phyloP scores from a whole-genome alignment of 2,113 vertebrate genomes.

The Rhinogobius similis region DNA sequence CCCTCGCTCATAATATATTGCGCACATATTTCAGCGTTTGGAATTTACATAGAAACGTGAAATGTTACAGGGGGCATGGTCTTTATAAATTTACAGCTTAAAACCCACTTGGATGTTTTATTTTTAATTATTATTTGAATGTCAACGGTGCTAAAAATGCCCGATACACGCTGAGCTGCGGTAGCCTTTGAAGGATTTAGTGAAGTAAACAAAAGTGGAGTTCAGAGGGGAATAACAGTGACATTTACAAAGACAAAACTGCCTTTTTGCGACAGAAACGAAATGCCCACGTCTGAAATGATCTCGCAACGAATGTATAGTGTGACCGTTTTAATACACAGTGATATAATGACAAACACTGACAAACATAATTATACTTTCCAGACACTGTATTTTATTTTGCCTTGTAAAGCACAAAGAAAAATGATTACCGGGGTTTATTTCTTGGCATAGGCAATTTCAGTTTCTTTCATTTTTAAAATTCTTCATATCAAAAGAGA shows the following conservation, averaged over 20 bases:
- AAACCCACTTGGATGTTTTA: background rate
- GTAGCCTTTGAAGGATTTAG: background rate
- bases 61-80: background rate
- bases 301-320: background rate
- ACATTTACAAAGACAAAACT: conserved; percentile 4
- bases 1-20: background rate
- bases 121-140: conserved; percentile 13
- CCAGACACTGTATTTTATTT: background rate
- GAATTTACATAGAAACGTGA: conserved; percentile 1
- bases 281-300: background rate
- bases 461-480: too few relatives aligned
- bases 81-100: background rate
- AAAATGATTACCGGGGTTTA: background rate
- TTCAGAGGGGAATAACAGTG: conserved; percentile 1
- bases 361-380: too few relatives aligned
- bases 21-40: background rate
- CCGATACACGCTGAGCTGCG: background rate
- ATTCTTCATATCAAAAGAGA: background rate
- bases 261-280: background rate
- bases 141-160: background rate
- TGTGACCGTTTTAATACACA: too few relatives aligned
- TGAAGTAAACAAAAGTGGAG: conserved; percentile 2
- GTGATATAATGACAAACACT: too few relatives aligned
- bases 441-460: too few relatives aligned
- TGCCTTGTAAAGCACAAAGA: background rate